Percentiles rank a stretch among this genome's conserved stretches.
These are phyloP conservation scores for Plagodis dolabraria DNA, from an alignment of 2,888 invertebrate genomes.

Conservation along the genomic window DNA sequence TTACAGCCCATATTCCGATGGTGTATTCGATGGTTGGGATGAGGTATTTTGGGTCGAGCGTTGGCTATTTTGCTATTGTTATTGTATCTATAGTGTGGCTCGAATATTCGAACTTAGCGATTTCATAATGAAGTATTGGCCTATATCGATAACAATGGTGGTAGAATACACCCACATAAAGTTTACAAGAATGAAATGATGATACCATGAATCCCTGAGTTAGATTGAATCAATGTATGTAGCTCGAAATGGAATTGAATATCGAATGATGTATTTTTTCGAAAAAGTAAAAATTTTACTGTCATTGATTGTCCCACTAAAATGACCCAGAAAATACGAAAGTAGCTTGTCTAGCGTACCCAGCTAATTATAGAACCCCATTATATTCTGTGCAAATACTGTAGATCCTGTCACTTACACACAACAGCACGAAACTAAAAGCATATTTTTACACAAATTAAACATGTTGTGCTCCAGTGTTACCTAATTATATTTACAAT, in stretches of 20 bases:
- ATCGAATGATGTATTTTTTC: background rate
- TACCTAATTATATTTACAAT: constrained; percentile 50
- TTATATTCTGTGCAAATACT: constrained; percentile 35
- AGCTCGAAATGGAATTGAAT: background rate
- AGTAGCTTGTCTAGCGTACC: background rate
- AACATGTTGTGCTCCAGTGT: constrained; percentile 39
- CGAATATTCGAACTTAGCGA: background rate
- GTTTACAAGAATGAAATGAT: background rate
- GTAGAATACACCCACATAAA: background rate
- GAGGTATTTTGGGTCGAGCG: background rate
- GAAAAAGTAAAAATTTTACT: too few relatives aligned
- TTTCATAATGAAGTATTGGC: background rate
- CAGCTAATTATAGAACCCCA: constrained; percentile 20
- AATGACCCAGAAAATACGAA: background rate
- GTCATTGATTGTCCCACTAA: too few relatives aligned
- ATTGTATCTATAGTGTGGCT: too few relatives aligned
- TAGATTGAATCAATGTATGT: constrained; percentile 7
- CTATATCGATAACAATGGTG: too few relatives aligned
- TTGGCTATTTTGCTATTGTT: too few relatives aligned
- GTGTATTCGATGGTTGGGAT: background rate
- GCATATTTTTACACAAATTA: constrained; percentile 27
- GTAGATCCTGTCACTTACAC: constrained; percentile 61
- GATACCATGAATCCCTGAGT: constrained; percentile 9
- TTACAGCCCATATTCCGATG: background rate
- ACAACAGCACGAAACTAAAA: constrained; percentile 29